Percentiles rank a stretch among this genome's conserved stretches.
Evolutionary conservation across 2,113 vertebrate species (phyloP).

Genomic region (Leptosomus discolor): DNA sequence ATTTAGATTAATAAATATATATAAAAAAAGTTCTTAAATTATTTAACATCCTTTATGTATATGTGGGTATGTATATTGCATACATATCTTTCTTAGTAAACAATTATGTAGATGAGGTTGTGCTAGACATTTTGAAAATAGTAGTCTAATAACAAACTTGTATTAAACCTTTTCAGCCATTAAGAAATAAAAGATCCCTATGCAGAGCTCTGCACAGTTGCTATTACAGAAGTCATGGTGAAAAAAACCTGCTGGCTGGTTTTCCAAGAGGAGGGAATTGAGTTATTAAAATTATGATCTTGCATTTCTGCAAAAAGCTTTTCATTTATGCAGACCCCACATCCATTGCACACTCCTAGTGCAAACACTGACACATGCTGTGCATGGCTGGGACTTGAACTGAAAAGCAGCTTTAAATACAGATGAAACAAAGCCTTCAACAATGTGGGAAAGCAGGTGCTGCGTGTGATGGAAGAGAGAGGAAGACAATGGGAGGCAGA

Average conservation of each 20-base stretch:
- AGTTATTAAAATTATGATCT: not conserved
- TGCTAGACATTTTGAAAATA: not conserved
- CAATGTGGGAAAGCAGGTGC: not conserved
- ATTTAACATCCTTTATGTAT: not conserved
- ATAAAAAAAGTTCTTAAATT: not conserved
- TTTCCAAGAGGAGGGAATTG: not conserved
- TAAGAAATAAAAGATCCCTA: not conserved
- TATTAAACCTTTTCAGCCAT: not conserved
- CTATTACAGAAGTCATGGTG: not conserved
- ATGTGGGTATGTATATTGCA: not conserved
- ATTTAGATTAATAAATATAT: not conserved
- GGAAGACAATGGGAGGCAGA: rapidly evolving
- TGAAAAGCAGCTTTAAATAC: not conserved
- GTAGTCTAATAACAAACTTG: not conserved
- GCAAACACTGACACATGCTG: not conserved
- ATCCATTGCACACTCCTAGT: not conserved
- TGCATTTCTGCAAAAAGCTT: not conserved
- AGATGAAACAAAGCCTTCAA: not conserved
- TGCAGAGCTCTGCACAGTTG: not conserved
- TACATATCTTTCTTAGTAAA: not conserved
- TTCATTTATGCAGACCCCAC: not conserved
- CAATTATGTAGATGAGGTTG: not conserved
- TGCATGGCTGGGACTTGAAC: not conserved
- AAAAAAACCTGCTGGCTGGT: not conserved
- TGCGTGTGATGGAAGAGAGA: not conserved